Conservation (phyloP, 2,888 invertebrate genomes). For the Netelia fuscicornis region DNA sequence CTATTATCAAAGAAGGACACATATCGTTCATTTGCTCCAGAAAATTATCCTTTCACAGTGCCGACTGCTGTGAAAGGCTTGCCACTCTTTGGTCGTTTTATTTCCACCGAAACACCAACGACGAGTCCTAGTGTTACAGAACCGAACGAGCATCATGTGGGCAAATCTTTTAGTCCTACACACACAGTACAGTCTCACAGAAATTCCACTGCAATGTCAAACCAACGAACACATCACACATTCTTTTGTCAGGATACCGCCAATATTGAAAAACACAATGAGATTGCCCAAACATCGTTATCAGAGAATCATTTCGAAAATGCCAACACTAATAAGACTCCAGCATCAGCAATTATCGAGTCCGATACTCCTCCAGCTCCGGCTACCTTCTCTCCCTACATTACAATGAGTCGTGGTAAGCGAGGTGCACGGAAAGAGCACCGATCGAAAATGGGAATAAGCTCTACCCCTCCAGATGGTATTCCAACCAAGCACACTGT, state of each 20-base stretch:
- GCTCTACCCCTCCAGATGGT: constrained; percentile 46
- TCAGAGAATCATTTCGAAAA: constrained; percentile 1
- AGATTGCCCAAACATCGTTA: not conserved
- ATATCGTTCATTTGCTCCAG: constrained; percentile 86
- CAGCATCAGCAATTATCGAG: not conserved
- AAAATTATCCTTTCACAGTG: constrained; percentile 86
- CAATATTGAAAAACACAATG: too few relatives aligned
- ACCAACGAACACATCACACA: not conserved
- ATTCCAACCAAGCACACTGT: constrained; percentile 80
- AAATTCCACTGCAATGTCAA: constrained; percentile 25
- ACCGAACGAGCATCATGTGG: not conserved
- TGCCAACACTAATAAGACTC: not conserved
- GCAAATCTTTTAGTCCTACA: not conserved
- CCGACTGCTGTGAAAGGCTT: constrained; percentile 80
- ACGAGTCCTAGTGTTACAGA: not conserved
- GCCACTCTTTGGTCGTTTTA: constrained; percentile 73
- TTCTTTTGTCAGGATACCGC: not conserved
- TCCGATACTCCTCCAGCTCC: constrained; percentile 58
- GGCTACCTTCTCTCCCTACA: constrained; percentile 85
- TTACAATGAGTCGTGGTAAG: constrained; percentile 88
- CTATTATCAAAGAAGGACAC: constrained; percentile 43
- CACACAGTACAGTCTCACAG: not conserved
- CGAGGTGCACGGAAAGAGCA: constrained; percentile 86
- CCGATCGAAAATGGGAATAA: constrained; percentile 72
- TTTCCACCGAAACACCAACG: constrained; percentile 24